Evolutionary conservation across 2,888 invertebrate genomes (phyloP).

Genomic region (Synanthedon formicaeformis): DNA sequence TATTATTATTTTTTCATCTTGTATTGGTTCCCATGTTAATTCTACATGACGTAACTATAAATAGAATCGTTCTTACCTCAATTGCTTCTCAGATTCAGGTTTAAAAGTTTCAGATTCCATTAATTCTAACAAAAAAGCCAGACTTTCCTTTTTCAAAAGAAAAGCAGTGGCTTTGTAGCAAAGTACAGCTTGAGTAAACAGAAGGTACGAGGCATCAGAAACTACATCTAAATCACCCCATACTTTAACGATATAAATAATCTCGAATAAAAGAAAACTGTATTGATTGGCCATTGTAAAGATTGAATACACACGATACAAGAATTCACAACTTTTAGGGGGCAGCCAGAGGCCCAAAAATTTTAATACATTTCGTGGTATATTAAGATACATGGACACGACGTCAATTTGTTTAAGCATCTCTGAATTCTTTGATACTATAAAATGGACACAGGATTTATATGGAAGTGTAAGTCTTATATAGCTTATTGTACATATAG

Average conservation of each 20-base stretch:
- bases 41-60: no score
- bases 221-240: slow-evolving; percentile 50
- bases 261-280: slow-evolving; percentile 41
- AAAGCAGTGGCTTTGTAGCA: slow-evolving; percentile 48
- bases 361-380: slow-evolving; percentile 31
- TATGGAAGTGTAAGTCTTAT: no score
- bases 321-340: slow-evolving; percentile 15
- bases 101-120: slow-evolving; percentile 35
- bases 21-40: no score
- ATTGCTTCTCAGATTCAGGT: slow-evolving; percentile 26
- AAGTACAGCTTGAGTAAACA: slow-evolving; percentile 50
- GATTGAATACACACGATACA: slow-evolving; percentile 25
- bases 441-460: no score
- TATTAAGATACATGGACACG: slow-evolving; percentile 27
- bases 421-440: no score
- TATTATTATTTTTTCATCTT: no score
- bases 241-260: slow-evolving; percentile 39
- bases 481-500: no score
- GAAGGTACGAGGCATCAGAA: slow-evolving; percentile 43
- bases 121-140: slow-evolving; percentile 23
- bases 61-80: slow-evolving; percentile 20
- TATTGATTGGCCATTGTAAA: slow-evolving; percentile 37
- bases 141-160: slow-evolving; percentile 27
- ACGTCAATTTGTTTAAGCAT: no score
- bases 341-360: slow-evolving; percentile 41